Conservation (phyloP, 2,888 invertebrate genomes). For the Apamea monoglypha region DNA sequence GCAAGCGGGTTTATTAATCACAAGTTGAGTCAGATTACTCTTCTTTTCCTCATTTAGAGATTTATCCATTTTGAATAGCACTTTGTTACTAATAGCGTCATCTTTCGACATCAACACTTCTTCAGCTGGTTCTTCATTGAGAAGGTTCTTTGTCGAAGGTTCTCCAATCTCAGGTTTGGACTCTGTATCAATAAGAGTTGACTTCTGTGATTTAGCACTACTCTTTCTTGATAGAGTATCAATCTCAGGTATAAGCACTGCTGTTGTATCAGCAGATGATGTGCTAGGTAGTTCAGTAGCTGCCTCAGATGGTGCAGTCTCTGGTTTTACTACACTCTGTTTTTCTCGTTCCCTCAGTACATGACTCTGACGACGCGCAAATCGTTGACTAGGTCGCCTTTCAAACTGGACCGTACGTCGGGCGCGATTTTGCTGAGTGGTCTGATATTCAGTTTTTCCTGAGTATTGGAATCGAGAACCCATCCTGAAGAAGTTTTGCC, state of each 20-base stretch:
- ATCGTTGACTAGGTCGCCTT: constrained; percentile 98
- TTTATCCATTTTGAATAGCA: constrained; percentile 86
- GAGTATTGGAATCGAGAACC: constrained; percentile 98
- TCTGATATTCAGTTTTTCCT: constrained; percentile 99
- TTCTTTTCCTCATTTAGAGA: constrained; percentile 83
- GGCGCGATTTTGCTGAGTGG: constrained; percentile 97
- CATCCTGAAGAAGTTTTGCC: constrained; percentile 99
- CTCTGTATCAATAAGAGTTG: constrained; percentile 81
- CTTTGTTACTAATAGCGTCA: constrained; percentile 87
- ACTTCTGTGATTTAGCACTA: constrained; percentile 90
- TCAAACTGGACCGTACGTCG: constrained; percentile 98
- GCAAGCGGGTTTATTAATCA: constrained; percentile 85
- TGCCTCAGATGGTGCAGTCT: constrained; percentile 76
- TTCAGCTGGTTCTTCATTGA: constrained; percentile 83
- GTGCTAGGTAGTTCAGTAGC: constrained; percentile 79
- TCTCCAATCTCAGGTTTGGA: constrained; percentile 78
- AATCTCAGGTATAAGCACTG: constrained; percentile 73
- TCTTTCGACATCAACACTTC: constrained; percentile 85
- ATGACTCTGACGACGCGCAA: constrained; percentile 97
- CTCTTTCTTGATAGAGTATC: constrained; percentile 88
- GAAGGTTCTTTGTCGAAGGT: constrained; percentile 82
- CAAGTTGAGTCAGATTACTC: constrained; percentile 84
- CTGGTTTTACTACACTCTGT: constrained; percentile 84
- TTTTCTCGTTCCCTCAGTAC: constrained; percentile 95
- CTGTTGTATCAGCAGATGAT: constrained; percentile 69